These are phyloP conservation scores for Coptotermes formosanus DNA, from an alignment of 1,140 invertebrate genomes.

Conservation along the genomic window DNA sequence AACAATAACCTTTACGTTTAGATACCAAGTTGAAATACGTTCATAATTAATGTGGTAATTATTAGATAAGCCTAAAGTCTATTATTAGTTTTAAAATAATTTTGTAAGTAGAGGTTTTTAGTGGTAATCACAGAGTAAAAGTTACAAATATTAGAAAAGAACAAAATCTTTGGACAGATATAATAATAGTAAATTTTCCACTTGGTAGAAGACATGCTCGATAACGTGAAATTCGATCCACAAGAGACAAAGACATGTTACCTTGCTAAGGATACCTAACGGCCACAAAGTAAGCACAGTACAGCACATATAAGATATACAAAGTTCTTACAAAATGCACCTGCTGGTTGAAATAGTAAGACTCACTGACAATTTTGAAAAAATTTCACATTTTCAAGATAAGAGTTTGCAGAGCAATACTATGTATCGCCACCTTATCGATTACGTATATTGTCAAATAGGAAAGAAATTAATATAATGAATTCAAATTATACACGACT, in stretches of 20 bases:
- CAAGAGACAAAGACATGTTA: background rate
- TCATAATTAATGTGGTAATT: background rate
- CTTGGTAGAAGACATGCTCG: background rate
- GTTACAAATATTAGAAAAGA: background rate
- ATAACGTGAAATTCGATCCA: background rate
- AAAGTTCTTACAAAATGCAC: background rate
- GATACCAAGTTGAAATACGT: background rate
- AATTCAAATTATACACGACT: background rate
- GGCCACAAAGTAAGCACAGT: background rate
- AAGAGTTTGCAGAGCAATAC: background rate
- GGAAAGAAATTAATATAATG: background rate
- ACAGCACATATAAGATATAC: background rate
- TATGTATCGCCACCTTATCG: background rate
- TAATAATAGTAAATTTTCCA: background rate
- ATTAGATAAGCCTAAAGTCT: background rate
- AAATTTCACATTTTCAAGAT: background rate
- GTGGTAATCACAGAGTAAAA: background rate
- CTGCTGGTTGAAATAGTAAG: background rate
- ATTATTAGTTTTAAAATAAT: slow-evolving; percentile 6
- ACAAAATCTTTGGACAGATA: background rate
- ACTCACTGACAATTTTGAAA: background rate
- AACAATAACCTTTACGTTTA: background rate
- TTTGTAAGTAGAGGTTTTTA: background rate
- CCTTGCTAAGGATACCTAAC: background rate
- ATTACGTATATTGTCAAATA: background rate